Conservation (phyloP, 2,888 invertebrate species). For the Drosophila mimetica region DNA sequence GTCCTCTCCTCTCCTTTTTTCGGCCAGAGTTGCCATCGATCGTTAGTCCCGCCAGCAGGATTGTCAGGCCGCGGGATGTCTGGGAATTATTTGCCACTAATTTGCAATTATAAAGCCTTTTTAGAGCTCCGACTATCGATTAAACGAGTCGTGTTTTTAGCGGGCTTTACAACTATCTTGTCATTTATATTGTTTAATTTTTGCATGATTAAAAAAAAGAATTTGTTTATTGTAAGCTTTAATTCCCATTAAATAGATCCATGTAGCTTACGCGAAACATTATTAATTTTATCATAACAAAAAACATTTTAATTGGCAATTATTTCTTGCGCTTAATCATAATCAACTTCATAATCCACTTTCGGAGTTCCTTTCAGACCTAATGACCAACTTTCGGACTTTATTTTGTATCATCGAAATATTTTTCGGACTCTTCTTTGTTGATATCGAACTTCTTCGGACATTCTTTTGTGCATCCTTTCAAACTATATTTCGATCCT, state of each 20-base stretch:
- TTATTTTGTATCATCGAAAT: no score
- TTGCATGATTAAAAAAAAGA: neutral
- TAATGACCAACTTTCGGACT: no score
- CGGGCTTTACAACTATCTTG: no score
- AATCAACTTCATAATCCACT: no score
- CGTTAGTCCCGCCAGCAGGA: slow-evolving; percentile 9
- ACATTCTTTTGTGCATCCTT: no score
- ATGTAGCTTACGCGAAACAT: no score
- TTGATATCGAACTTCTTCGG: no score
- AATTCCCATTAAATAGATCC: neutral
- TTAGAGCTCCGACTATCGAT: slow-evolving; percentile 2
- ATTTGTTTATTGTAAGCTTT: neutral
- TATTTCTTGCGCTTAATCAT: neutral
- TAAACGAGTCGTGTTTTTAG: neutral
- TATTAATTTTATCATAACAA: neutral
- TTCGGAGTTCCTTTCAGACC: no score
- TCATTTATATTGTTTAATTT: no score
- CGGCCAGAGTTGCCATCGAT: slow-evolving; percentile 50
- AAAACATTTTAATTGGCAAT: neutral
- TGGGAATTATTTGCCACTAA: slow-evolving; percentile 18
- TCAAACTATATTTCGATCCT: no score
- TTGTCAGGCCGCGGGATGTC: slow-evolving; percentile 19
- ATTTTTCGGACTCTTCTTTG: no score
- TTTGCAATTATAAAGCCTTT: slow-evolving; percentile 15
- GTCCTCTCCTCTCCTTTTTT: slow-evolving; percentile 10